phyloP scores from a whole-genome alignment of 1,140 invertebrate species.

The Drosophila subobscura region DNA sequence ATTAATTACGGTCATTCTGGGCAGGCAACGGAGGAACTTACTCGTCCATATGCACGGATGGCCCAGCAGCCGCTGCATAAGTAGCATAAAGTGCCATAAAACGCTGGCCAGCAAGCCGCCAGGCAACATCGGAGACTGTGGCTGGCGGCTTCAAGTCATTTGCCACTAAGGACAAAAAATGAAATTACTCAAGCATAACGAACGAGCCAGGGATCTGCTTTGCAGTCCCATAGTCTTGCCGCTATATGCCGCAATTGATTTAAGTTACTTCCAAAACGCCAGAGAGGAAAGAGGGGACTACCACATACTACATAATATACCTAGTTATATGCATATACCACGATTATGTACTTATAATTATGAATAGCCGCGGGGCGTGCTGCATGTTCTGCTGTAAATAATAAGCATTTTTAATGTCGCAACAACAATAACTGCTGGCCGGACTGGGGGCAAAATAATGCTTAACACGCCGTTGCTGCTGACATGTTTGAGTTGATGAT shows the following conservation, averaged over 20 bases:
- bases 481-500: slow-evolving; percentile 44
- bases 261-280: slow-evolving; percentile 60
- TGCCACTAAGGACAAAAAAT: slow-evolving; percentile 79
- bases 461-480: slow-evolving; percentile 62
- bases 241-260: slow-evolving; percentile 73
- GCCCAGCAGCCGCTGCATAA: slow-evolving; percentile 55
- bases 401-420: slow-evolving; percentile 76
- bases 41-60: slow-evolving; percentile 1
- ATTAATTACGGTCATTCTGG: slow-evolving; percentile 80
- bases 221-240: slow-evolving; percentile 35
- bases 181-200: slow-evolving; percentile 76
- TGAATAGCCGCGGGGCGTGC: slow-evolving; percentile 56
- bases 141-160: slow-evolving; percentile 61
- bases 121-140: slow-evolving; percentile 10
- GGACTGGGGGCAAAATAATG: slow-evolving; percentile 54
- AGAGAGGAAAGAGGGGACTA: slow-evolving; percentile 11
- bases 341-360: slow-evolving; percentile 47
- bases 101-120: slow-evolving; percentile 40
- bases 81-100: slow-evolving; percentile 79
- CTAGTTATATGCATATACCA: slow-evolving; percentile 4
- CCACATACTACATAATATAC: slow-evolving; percentile 21
- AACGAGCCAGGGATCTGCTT: slow-evolving; percentile 48
- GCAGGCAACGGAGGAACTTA: slow-evolving; percentile 17
- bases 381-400: slow-evolving; percentile 64
- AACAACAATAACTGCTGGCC: slow-evolving; percentile 34